Evolutionary conservation across 2,797 vertebrate genomes (phyloP).

Genomic region (Otolemur crassicaudatus): DNA sequence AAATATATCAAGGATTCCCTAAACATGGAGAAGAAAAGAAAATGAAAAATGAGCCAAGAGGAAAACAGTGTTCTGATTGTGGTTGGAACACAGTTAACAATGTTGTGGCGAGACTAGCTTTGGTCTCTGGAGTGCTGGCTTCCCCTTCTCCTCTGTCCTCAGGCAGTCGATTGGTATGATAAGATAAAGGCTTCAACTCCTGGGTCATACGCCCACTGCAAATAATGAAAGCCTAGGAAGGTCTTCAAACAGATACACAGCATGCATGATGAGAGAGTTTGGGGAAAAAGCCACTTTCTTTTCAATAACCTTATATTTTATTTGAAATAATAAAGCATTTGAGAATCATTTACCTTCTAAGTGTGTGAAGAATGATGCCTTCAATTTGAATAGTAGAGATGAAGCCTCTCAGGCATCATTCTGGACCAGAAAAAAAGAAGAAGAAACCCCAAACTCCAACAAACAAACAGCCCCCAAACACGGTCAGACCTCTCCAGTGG

Average conservation of each 20-base stretch:
- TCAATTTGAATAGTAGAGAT: slow-evolving; percentile 12
- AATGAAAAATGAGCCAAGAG: slow-evolving; percentile 43
- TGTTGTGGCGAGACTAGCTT: neutral
- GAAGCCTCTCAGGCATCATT: neutral
- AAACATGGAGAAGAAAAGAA: slow-evolving; percentile 25
- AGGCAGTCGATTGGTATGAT: neutral
- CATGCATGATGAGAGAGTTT: neutral
- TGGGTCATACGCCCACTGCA: neutral
- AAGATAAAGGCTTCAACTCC: slow-evolving; percentile 10
- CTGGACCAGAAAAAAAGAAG: neutral
- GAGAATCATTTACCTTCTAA: neutral
- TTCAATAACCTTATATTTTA: slow-evolving; percentile 51
- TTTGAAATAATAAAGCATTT: slow-evolving; percentile 32
- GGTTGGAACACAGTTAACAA: neutral
- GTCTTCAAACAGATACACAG: neutral
- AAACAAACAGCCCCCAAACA: neutral
- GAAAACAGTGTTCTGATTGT: neutral
- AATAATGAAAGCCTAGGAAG: neutral
- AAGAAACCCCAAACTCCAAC: neutral
- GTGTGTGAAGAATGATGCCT: neutral
- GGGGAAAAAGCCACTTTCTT: neutral
- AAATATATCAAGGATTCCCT: slow-evolving; percentile 23
- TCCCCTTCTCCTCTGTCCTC: neutral
- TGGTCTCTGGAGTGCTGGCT: neutral
- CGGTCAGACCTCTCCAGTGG: neutral